Evolutionary conservation across 2,888 invertebrate genomes (phyloP), one percentile per base, ranked within the genome.

Genomic region (Drosophila multiciliata): DNA sequence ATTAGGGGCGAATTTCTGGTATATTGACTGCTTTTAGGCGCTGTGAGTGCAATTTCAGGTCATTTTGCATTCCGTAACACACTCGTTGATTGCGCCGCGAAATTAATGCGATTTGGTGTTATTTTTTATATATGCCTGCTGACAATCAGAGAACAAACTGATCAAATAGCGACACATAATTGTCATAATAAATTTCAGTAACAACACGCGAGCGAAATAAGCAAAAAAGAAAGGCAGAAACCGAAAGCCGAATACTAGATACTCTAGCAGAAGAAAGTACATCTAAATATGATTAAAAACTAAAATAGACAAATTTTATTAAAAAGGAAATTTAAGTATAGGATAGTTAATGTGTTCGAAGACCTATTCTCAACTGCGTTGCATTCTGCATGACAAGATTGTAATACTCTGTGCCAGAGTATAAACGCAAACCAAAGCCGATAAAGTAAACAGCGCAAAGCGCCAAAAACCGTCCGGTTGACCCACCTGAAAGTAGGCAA

Each of bases 151-250:
- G 49, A 36, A 33, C 45, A 64, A 64, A 74, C 42, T 61, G 48
- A 66, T 66, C 75, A 64, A 74, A 55, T 71, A 66, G 65, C 61
- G 42, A 72, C 73, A 87, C 77, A 77, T 74, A 74, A 83, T 85
- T 76, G 80, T 80, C 73, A 79, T 78, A 75, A 90, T 88, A 90
- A 90, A 88, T 88, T 90, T 87, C 62, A 64, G 53, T 50, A 61
- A 45, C 42, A 78, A 78, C 81, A 85, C 71, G 80, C 72, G 73
- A 78, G 57, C 61, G 2, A 45, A 23, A 53, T 17, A 35, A 2
- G 3, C 29, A 20, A 32, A 23, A 45, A 6, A 3, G 4, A 17
- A 4, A 20, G 2, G n/a, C 0, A 26, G 20, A 40, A n/a, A 9
- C 4, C n/a, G 17, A 3, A 20, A 52, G 20, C 26, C 55, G 38